Percentiles rank a stretch among this genome's conserved stretches.
phyloP scores from a whole-genome alignment of 2,797 vertebrate genomes.

The Pseudomugil gertrudae region DNA sequence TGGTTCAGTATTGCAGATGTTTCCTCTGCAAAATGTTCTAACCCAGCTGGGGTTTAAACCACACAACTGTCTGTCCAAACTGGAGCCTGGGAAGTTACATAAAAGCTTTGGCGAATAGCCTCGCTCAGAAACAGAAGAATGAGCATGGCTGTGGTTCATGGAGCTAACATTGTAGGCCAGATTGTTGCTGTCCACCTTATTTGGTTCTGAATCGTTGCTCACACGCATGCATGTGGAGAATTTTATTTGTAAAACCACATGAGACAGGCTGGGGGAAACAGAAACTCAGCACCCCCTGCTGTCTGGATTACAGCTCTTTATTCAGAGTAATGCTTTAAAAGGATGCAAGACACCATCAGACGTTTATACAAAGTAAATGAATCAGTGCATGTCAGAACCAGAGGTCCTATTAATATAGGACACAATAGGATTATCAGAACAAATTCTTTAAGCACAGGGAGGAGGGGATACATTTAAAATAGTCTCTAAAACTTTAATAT shows the following conservation, averaged over 20 bases:
- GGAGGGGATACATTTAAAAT: neutral
- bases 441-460: neutral
- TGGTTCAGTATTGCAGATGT: conserved; percentile 30
- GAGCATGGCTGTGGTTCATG: conserved; percentile 27
- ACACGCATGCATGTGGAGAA: conserved; percentile 42
- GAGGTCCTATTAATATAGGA: neutral
- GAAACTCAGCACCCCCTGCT: conserved; percentile 75
- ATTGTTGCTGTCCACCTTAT: conserved; percentile 61
- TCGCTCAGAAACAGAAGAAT: conserved; percentile 33
- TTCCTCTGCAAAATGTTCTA: conserved; percentile 31
- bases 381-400: neutral
- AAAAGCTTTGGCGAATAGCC: conserved; percentile 39
- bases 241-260: conserved; percentile 36
- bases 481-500: neutral
- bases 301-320: conserved; percentile 38
- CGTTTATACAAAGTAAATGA: conserved; percentile 14
- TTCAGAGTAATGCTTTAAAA: conserved; percentile 11
- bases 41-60: conserved; percentile 37
- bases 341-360: conserved; percentile 8
- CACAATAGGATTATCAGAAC: neutral
- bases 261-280: conserved; percentile 39
- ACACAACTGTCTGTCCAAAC: conserved; percentile 29
- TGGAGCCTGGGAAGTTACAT: conserved; percentile 31
- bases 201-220: conserved; percentile 65
- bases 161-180: conserved; percentile 46